Evolutionary conservation across 2,113 vertebrate genomes (phyloP).

Genomic region (Chaetodon auriga): DNA sequence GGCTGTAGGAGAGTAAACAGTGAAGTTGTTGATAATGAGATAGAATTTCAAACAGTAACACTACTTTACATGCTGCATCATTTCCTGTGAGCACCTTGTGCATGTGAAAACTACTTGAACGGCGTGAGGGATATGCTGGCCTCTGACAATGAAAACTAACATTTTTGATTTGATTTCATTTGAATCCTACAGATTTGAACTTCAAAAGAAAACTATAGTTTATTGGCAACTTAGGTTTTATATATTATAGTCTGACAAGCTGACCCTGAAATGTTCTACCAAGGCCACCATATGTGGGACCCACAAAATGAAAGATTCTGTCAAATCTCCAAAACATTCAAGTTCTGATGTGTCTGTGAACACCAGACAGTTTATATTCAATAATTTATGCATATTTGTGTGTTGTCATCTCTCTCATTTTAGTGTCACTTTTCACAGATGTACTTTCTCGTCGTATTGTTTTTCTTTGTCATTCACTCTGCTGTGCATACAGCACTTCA

Average conservation of each 20-base stretch:
- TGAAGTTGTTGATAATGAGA: neutral
- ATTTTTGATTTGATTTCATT: no score
- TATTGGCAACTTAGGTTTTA: no score
- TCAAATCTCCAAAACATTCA: neutral
- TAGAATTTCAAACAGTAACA: neutral
- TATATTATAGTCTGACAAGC: neutral
- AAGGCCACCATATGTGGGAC: neutral
- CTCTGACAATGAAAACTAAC: neutral
- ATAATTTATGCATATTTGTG: slow-evolving; percentile 6
- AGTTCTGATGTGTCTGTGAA: neutral
- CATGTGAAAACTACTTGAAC: neutral
- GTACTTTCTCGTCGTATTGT: slow-evolving; percentile 24
- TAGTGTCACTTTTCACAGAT: slow-evolving; percentile 16
- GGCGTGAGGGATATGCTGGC: neutral
- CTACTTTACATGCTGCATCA: neutral
- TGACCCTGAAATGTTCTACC: slow-evolving; percentile 5
- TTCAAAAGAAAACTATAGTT: no score
- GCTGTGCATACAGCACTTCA: slow-evolving; percentile 44
- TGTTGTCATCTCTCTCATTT: slow-evolving; percentile 41
- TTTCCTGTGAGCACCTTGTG: neutral
- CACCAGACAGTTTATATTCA: neutral
- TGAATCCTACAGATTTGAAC: no score
- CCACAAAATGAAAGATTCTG: neutral
- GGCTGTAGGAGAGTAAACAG: neutral
- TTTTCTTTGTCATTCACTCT: slow-evolving; percentile 37